Base-by-base conservation (phyloP, 2,113 vertebrate genomes). In the Ginglymostoma cirratum region DNA sequence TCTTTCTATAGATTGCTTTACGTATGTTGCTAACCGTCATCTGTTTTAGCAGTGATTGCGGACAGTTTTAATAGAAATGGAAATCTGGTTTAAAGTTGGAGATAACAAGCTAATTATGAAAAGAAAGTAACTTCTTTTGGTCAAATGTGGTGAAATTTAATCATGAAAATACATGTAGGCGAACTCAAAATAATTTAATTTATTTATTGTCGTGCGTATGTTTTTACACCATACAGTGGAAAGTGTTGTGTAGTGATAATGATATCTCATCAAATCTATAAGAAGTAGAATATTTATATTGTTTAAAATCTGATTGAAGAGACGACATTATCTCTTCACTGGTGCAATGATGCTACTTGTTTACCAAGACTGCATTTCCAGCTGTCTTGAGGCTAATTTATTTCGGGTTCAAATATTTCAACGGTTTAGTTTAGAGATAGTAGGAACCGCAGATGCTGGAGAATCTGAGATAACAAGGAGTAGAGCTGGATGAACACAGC, bases 1-100 rank as follows among this genome's bases (percentile, higher is more conserved):
- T 93, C 89, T 38, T 93, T 93, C 61, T 93, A 21, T n/a, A 66
- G 61, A 65, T 93, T 66, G 34, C 61, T 66, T 66, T 92, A 92
- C 34, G n/a, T 92, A 38, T 38, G 8, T 65, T 92, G 45, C 23
- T 86, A 48, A 85, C 3, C 80, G 17, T 89, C 86, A 24, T 65
- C 14, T 65, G 23, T 61, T 34, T 61, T 90, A 34, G 52, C 52
- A 90, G 87, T 92, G 87, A 92, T 89, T 66, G 61, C 66, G 34
- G 61, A n/a, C 61, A 67, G 61, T 23, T 38, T 67, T 93, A 61
- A 93, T 66, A 93, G 10, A 93, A 90, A 61, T 61, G 12, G 4
- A 61, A 15, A 93, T 67, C 89, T 66, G 38, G 23, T 93, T 93
- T 93, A 93, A 66, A 42, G n/a, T 42, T 61, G 15, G 61, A 92